Evolutionary conservation across 1,140 invertebrate species (phyloP).

Genomic region (Drosophila mojavensis): DNA sequence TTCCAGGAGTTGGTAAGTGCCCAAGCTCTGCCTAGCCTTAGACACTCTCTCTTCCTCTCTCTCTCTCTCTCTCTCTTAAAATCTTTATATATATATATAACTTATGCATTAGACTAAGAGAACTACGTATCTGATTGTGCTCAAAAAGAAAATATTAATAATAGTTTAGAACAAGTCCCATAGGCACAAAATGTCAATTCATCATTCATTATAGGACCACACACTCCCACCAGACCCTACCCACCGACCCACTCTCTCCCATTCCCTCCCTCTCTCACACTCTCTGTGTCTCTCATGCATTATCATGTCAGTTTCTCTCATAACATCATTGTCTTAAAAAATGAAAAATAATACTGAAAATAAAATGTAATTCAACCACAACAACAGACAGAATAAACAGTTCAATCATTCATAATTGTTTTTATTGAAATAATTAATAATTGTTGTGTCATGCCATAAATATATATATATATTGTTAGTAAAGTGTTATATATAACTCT

Average conservation of each 20-base stretch:
- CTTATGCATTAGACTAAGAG: slow-evolving; percentile 15
- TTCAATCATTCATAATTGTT: slow-evolving; percentile 75
- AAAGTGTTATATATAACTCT: slow-evolving; percentile 75
- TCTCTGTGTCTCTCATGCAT: slow-evolving; percentile 25
- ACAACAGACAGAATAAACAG: slow-evolving; percentile 57
- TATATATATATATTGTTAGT: slow-evolving; percentile 79
- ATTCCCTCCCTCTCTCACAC: neutral
- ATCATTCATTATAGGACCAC: slow-evolving; percentile 35
- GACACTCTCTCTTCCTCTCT: neutral
- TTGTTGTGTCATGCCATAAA: slow-evolving; percentile 83
- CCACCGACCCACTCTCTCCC: neutral
- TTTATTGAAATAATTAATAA: slow-evolving; percentile 81
- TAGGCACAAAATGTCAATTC: slow-evolving; percentile 27
- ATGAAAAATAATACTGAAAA: slow-evolving; percentile 13
- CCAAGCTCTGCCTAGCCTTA: slow-evolving; percentile 11
- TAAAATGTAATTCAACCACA: slow-evolving; percentile 37
- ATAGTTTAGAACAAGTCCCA: slow-evolving; percentile 27
- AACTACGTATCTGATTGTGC: slow-evolving; percentile 22
- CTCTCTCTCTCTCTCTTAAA: neutral
- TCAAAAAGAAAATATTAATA: neutral
- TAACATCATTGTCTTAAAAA: slow-evolving; percentile 26
- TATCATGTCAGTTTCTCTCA: slow-evolving; percentile 32
- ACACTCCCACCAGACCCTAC: neutral
- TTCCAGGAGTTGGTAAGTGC: slow-evolving; percentile 95
- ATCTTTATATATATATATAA: neutral